Percentiles rank a stretch among this genome's conserved stretches.
Conservation (phyloP, 64 coral and sea anemone genomes). For the Stichodactyla helianthus region DNA sequence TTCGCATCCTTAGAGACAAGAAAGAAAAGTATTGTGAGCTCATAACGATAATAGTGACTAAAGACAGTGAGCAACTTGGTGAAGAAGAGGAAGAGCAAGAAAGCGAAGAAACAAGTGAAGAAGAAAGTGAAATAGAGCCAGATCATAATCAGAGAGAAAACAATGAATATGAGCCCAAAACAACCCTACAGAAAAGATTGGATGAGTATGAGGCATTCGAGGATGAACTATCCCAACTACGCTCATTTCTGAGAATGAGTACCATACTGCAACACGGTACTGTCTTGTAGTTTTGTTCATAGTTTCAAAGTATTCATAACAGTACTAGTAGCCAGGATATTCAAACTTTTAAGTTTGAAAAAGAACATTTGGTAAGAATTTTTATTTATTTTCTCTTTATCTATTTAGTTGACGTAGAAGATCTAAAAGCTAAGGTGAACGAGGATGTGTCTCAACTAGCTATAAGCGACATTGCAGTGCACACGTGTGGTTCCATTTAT, state of each 20-base stretch:
- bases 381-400: not conserved
- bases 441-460: not conserved
- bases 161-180: not conserved
- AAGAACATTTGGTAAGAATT: no score
- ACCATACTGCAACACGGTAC: slow-evolving; percentile 30
- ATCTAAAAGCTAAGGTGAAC: slow-evolving; percentile 15
- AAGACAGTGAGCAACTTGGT: not conserved
- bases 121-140: not conserved
- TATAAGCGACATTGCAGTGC: slow-evolving; percentile 7
- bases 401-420: slow-evolving; percentile 33
- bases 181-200: slow-evolving; percentile 22
- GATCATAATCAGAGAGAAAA: not conserved
- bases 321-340: no score
- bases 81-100: not conserved
- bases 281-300: no score
- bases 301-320: no score
- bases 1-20: not conserved
- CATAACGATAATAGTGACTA: not conserved
- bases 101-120: not conserved
- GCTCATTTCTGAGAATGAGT: slow-evolving; percentile 26
- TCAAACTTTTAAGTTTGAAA: no score
- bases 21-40: slow-evolving; percentile 5
- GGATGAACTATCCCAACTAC: slow-evolving; percentile 19
- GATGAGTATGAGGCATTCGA: slow-evolving; percentile 32
- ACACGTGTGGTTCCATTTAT: not conserved